phyloP scores from a whole-genome alignment of 2,888 invertebrate species.

The Eudiplozoon nipponicum region DNA sequence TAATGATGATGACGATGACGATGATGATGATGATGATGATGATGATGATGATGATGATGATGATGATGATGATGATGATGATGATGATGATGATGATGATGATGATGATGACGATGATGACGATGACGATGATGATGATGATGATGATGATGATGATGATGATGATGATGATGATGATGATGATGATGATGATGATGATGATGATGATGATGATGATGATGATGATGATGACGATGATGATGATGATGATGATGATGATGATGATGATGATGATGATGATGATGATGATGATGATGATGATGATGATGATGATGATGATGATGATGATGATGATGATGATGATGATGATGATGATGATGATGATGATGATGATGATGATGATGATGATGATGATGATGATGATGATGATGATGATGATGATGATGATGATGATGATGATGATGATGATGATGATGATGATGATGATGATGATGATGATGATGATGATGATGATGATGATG shows the following conservation, averaged over 20 bases:
- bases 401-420: neutral
- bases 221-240: neutral
- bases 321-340: neutral
- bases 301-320: neutral
- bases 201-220: neutral
- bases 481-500: neutral
- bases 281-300: neutral
- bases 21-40: neutral
- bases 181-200: neutral
- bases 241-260: neutral
- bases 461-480: neutral
- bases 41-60: neutral
- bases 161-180: neutral
- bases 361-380: neutral
- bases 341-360: neutral
- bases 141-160: neutral
- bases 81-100: neutral
- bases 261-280: neutral
- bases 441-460: neutral
- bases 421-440: neutral
- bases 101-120: neutral
- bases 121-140: neutral
- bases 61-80: neutral
- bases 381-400: neutral
- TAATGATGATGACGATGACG: too few relatives aligned